Conservation (phyloP, 2,888 invertebrate genomes). For the Lasioglossum zephyrum region DNA sequence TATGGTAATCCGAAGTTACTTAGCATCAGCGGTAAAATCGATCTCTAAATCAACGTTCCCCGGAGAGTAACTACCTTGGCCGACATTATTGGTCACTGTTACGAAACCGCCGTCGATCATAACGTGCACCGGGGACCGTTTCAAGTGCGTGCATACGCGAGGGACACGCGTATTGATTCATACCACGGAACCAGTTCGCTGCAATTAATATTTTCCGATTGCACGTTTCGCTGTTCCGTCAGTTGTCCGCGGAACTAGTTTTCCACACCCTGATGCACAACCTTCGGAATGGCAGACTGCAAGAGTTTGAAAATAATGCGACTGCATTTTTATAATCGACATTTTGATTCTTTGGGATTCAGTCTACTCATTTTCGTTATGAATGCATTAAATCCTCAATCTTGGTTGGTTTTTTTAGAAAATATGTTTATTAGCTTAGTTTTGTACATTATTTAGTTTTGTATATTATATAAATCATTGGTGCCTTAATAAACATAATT, state of each 20-base stretch:
- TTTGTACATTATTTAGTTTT: too few species aligned
- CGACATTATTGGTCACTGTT: constrained; percentile 43
- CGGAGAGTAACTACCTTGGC: constrained; percentile 44
- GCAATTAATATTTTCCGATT: constrained; percentile 20
- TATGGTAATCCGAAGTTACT: constrained; percentile 26
- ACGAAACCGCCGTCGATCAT: constrained; percentile 39
- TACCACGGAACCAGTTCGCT: not conserved
- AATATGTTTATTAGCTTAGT: too few species aligned
- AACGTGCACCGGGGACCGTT: constrained; percentile 14
- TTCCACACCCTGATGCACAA: not conserved
- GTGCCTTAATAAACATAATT: too few species aligned
- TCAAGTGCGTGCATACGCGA: constrained; percentile 15
- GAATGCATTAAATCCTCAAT: too few species aligned
- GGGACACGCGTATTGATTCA: constrained; percentile 27
- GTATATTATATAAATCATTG: too few species aligned
- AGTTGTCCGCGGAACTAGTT: not conserved
- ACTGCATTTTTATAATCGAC: not conserved
- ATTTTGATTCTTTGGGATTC: not conserved
- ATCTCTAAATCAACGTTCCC: constrained; percentile 44
- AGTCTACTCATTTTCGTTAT: not conserved
- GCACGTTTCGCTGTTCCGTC: not conserved
- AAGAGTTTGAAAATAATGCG: not conserved
- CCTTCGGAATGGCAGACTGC: not conserved
- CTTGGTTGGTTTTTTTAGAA: too few species aligned
- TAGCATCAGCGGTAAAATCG: constrained; percentile 24